Evolutionary conservation across 2,888 invertebrate genomes (phyloP), one percentile per base, ranked within the genome.

Genomic region (Coremacera marginata): DNA sequence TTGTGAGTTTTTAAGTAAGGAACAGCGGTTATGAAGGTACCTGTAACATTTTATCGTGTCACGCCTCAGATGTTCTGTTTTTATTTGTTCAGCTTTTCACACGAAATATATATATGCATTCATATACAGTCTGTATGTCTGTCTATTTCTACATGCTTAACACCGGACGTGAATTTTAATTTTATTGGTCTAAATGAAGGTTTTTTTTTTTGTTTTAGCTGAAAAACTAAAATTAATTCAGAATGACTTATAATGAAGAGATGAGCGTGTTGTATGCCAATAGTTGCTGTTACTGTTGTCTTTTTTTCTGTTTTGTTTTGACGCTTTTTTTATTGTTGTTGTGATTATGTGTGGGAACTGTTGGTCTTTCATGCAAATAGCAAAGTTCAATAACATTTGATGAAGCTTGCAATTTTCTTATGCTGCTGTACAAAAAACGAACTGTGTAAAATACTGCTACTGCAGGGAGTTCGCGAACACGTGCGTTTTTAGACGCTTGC

Each of bases 91-190:
- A 70, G 25, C 71, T 71, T 25, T 65, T 76, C 76, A 72, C 76
- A 76, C 67, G 76, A 68, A 60, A 68, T 67, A 34, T 65, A 34
- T 65, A 11, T 27, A 60, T 25, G n/a, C 55, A 60, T 71, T 71
- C 22, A 44, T 44, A 11, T 44, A 11, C 11, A 4, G 8, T 60
- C 2, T 60, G 27, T 60, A 8, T 60, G 27, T 60, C 14, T 60
- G 60, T 60, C 5, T 51, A 27, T 25, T 68, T 27, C 3, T 11
- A 68, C 31, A 51, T 22, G 63, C 63, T 63, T 52, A 63, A 70
- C 76, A 70, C 76, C 76, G 76, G 76, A 76, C 76, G 71, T 71
- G 76, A 76, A 76, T 76, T 63, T 76, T 72, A 76, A 76, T 76
- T 72, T 76, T 63, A 71, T 71, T 27, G 70, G 49, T 71, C 34